Conservation (phyloP, 2,113 vertebrate genomes). For the Mola mola region DNA sequence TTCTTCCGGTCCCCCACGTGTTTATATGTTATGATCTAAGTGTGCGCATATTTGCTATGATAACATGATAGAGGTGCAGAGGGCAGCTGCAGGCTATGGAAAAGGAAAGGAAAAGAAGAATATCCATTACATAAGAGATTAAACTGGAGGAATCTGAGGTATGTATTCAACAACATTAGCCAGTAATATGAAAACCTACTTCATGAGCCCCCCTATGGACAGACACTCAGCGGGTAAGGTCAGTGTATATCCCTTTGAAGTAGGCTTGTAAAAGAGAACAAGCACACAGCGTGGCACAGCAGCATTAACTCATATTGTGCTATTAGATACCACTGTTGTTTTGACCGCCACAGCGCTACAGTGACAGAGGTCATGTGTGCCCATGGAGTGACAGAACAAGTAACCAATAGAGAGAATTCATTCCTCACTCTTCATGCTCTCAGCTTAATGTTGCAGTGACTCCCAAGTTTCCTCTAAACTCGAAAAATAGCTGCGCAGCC, state of each 20-base stretch:
- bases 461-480: slow-evolving; percentile 27
- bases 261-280: slow-evolving; percentile 55
- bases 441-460: too few species aligned
- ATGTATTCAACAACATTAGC: slow-evolving; percentile 67
- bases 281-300: slow-evolving; percentile 28
- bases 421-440: too few species aligned
- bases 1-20: slow-evolving; percentile 19
- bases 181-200: slow-evolving; percentile 67
- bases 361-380: slow-evolving; percentile 30
- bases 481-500: too few species aligned
- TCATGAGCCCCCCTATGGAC: slow-evolving; percentile 35
- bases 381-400: too few species aligned
- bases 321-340: slow-evolving; percentile 46
- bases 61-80: slow-evolving; percentile 49
- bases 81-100: slow-evolving; percentile 54
- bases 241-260: slow-evolving; percentile 65
- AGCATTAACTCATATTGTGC: slow-evolving; percentile 29
- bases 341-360: slow-evolving; percentile 23
- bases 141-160: slow-evolving; percentile 77
- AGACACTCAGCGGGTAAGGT: slow-evolving; percentile 34
- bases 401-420: slow-evolving; percentile 20
- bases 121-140: slow-evolving; percentile 82
- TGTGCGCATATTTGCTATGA: slow-evolving; percentile 46
- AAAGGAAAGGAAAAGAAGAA: slow-evolving; percentile 69
- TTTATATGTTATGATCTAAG: slow-evolving; percentile 41